Base-by-base conservation (phyloP, 2,888 invertebrate genomes). In the Mechanitis mazaeus region DNA sequence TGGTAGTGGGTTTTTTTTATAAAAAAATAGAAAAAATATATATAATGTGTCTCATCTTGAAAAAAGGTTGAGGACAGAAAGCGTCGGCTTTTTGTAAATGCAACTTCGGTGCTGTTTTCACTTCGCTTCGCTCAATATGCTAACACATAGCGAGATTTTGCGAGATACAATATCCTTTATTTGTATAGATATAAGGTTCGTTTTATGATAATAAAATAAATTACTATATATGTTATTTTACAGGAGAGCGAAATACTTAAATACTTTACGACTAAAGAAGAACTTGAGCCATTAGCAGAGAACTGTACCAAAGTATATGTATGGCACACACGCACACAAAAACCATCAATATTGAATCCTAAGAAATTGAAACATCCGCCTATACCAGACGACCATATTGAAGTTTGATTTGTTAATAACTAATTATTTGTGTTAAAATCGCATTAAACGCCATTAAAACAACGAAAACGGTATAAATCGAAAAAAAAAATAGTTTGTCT, bases 291-390 rank as follows among this genome's bases (percentile, higher is more conserved):
- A 0, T 87, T 96, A 65, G 99, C 98, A 0, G 95, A 96, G 69
- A 93, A 93, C 70, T 99, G 98, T 76, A 95, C 95, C 0, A 96
- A 97, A 89, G 95, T 99, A n/a, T 94, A 96, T 66, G 99, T 99
- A 0, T 99, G 99, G 99, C 99, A 99, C 79, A 99, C 99, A 3
- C 92, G 98, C 74, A 98, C 99, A 0, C 97, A 98, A 81, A 94
- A 94, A 72, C 95, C 98, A 0, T 93, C 94, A 55, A 90, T 98
- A 60, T 91, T 91, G n/a, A 83, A 81, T 65, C 78, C 72, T 90
- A 95, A 79, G 94, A 96, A 84, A 89, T 87, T 75, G 79, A 92
- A 74, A 76, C 90, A 66, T 42, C 91, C 71, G 0, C 80, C 81
- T 69, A 65, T 83, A 28, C 83, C 85, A 1, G 88, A 87, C 65